A percentile compares a stretch with the other conserved stretches of the same genome.
Evolutionary conservation across 2,888 invertebrate genomes (phyloP).

Genomic region (Acanthosoma haemorrhoidale): DNA sequence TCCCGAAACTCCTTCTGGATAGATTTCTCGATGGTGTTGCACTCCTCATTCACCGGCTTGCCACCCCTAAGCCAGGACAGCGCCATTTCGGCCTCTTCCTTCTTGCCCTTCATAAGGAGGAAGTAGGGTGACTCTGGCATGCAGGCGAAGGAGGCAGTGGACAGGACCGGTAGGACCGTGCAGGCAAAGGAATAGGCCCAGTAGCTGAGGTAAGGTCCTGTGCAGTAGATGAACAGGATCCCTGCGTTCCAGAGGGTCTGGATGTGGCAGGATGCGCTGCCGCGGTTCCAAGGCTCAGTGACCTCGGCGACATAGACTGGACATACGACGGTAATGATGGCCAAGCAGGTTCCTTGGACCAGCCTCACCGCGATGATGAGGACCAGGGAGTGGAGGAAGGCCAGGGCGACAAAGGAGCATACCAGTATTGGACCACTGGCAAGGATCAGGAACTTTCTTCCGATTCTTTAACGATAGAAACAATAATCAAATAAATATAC

Average conservation of each 20-base stretch:
- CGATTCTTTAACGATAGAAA: conserved; percentile 37
- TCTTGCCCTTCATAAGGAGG: conserved; percentile 51
- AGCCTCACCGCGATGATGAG: conserved; percentile 37
- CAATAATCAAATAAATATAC: too few relatives aligned
- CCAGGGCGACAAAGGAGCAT: conserved; percentile 38
- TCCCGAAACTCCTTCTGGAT: conserved; percentile 17
- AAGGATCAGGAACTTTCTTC: conserved; percentile 40
- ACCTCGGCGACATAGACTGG: conserved; percentile 42
- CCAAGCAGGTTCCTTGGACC: conserved; percentile 40
- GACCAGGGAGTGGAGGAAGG: conserved; percentile 34
- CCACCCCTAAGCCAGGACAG: conserved; percentile 34
- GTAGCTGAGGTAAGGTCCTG: conserved; percentile 45
- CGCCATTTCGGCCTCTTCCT: conserved; percentile 48
- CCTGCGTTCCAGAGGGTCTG: conserved; percentile 41
- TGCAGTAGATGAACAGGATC: conserved; percentile 37
- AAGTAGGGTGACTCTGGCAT: conserved; percentile 60
- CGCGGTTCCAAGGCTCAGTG: conserved; percentile 40
- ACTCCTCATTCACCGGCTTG: conserved; percentile 30
- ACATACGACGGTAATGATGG: conserved; percentile 39
- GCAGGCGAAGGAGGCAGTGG: conserved; percentile 51
- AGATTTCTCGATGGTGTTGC: conserved; percentile 31
- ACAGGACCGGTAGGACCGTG: conserved; percentile 50
- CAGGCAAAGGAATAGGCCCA: conserved; percentile 47
- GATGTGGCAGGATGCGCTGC: conserved; percentile 41
- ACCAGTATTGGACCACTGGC: conserved; percentile 39